Conservation (phyloP, 2,113 vertebrate genomes). For the Stictonetta naevosa region DNA sequence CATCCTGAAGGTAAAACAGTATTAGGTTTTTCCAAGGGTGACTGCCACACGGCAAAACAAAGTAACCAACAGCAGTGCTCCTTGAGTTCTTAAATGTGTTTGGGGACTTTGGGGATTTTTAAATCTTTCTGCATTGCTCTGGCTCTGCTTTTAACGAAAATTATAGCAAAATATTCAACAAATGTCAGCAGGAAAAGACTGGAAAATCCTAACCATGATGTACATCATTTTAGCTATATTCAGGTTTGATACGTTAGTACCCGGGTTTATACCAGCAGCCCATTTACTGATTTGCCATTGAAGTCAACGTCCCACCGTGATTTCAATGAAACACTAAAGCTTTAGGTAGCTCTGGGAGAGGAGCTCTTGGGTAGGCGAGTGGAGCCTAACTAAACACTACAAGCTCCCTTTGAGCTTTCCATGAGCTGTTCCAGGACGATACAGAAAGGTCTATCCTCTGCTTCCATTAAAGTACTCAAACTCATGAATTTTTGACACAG, state of each 20-base stretch:
- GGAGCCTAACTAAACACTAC: background rate
- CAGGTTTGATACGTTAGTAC: background rate
- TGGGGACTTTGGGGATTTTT: background rate
- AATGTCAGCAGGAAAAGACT: background rate
- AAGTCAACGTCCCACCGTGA: background rate
- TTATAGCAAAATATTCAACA: background rate
- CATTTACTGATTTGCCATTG: background rate
- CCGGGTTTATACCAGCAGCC: background rate
- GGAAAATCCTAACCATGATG: background rate
- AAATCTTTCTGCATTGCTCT: background rate
- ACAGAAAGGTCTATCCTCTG: background rate
- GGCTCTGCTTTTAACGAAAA: background rate
- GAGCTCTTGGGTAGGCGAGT: background rate
- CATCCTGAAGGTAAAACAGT: background rate
- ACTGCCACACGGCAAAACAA: background rate
- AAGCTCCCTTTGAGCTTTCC: background rate
- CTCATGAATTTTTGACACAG: background rate
- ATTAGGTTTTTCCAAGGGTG: background rate
- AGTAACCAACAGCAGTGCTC: accelerated
- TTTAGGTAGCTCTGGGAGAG: background rate
- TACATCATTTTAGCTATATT: background rate
- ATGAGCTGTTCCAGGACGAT: background rate
- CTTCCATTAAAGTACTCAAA: background rate
- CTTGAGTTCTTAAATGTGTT: background rate
- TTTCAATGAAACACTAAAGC: background rate